Evolutionary conservation across 2,113 vertebrate species (phyloP), one percentile per base, ranked within the genome.

Genomic region (Nibea coibor): DNA sequence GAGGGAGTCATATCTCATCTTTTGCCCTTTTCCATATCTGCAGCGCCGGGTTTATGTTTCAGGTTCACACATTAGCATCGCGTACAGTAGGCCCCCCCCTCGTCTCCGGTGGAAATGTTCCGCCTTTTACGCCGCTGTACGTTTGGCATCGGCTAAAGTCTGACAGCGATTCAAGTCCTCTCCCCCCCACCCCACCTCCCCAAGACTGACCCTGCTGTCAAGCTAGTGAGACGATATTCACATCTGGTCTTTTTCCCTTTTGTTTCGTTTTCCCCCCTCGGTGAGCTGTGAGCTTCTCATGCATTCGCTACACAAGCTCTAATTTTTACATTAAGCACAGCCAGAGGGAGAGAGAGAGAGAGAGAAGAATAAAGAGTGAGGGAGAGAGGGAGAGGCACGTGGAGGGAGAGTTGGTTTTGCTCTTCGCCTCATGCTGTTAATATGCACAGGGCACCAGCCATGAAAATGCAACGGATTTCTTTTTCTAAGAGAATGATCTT

Each of bases 401-500:
- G 54, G 58, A 58, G 63, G 39, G 61, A 78, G 59, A 75, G 78
- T 51, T 72, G 56, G 50, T 67, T 75, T 82, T 77, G 4, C 80
- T 78, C 58, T 57, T 64, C n/a, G 54, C 58, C 80, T 78, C 70
- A 61, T 75, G 64, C 64, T 75, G 80, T 80, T 86, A 89, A 85
- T 73, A 83, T 74, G 61, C 75, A 66, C 66, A 12, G 53, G 66
- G 82, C 71, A 86, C 56, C 56, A 50, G 67, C 82, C 73, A 75
- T 76, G 61, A 86, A 88, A 89, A 83, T 73, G 67, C 65, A 81
- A 81, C 48, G 17, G 54, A 73, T 75, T 84, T 63, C 19, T 73
- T 63, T 76, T 83, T 87, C 72, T 82, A 4, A 75, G 71, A 85
- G 85, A 87, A 80, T 76, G 80, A 89, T 88, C 86, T 86, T 51